Evolutionary conservation across 2,113 vertebrate species (phyloP).

Genomic region (Trematocara marginatum): DNA sequence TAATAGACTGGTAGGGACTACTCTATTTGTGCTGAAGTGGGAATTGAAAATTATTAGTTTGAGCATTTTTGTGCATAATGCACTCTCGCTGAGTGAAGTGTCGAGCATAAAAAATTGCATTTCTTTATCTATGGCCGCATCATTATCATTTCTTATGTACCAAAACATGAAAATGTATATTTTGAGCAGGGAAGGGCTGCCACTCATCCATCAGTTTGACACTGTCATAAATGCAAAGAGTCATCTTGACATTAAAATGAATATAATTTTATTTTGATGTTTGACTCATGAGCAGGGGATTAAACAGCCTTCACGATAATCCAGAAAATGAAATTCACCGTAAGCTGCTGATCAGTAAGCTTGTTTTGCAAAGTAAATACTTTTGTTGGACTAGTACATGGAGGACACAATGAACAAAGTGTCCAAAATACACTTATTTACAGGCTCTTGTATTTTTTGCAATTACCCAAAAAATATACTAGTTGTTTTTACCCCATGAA

Average conservation of each 20-base stretch:
- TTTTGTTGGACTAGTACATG: not conserved
- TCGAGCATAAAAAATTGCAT: not conserved
- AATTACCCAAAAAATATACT: not conserved
- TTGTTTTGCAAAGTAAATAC: not conserved
- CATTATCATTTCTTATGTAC: slow-evolving; percentile 14
- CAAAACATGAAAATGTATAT: slow-evolving; percentile 13
- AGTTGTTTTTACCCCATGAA: not conserved
- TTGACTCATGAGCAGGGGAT: not conserved
- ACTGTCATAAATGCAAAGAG: not conserved
- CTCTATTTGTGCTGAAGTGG: not conserved
- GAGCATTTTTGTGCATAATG: not conserved
- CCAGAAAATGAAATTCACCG: not conserved
- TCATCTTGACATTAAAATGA: slow-evolving; percentile 10
- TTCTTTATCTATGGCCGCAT: not conserved
- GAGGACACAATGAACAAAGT: not conserved
- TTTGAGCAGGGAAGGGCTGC: not conserved
- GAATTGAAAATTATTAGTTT: slow-evolving; percentile 5
- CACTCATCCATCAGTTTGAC: slow-evolving; percentile 7
- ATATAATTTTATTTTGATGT: slow-evolving; percentile 9
- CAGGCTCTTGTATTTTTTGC: not conserved
- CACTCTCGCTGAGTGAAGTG: not conserved
- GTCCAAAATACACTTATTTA: not conserved
- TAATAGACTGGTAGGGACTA: slow-evolving; percentile 7
- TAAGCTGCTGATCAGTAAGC: not conserved
- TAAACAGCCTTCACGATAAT: not conserved